These are phyloP conservation scores for Mesochorus sp. DNA, from an alignment of 2,888 invertebrate genomes.

Conservation along the genomic window DNA sequence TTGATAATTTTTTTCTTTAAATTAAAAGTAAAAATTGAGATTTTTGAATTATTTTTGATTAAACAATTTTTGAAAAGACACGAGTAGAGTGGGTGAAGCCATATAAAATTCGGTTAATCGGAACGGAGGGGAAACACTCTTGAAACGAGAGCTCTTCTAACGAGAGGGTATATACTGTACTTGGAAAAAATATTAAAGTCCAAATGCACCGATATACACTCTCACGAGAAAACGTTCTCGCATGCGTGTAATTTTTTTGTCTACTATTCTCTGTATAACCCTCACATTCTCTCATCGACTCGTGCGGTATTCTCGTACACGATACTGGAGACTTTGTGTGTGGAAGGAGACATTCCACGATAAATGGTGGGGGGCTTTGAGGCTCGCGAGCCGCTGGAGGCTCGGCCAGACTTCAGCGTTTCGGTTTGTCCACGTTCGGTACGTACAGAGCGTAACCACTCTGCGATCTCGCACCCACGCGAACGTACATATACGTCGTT, in stretches of 20 bases:
- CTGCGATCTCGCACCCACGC: conserved; percentile 66
- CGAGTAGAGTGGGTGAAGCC: no score
- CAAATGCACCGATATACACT: background rate
- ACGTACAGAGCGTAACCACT: conserved; percentile 54
- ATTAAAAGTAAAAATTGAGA: no score
- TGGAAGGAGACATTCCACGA: conserved; percentile 18
- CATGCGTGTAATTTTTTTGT: conserved; percentile 7
- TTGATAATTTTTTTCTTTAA: no score
- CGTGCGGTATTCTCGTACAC: background rate
- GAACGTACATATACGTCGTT: conserved; percentile 61
- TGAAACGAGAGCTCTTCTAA: no score
- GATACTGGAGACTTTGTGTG: background rate
- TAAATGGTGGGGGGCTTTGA: conserved; percentile 60
- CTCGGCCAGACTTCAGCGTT: conserved; percentile 64
- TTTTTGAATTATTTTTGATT: no score
- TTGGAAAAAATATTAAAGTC: no score
- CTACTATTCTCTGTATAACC: no score
- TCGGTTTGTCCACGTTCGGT: conserved; percentile 53
- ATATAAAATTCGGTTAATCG: no score
- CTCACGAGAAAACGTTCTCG: background rate
- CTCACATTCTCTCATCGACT: no score
- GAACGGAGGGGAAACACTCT: no score
- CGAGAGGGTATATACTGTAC: no score
- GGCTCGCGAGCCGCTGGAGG: conserved; percentile 72
- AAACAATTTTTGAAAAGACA: no score